Percentiles rank a stretch among this genome's conserved stretches.
Conservation (phyloP, 2,797 vertebrate species). For the Oreortyx pictus region DNA sequence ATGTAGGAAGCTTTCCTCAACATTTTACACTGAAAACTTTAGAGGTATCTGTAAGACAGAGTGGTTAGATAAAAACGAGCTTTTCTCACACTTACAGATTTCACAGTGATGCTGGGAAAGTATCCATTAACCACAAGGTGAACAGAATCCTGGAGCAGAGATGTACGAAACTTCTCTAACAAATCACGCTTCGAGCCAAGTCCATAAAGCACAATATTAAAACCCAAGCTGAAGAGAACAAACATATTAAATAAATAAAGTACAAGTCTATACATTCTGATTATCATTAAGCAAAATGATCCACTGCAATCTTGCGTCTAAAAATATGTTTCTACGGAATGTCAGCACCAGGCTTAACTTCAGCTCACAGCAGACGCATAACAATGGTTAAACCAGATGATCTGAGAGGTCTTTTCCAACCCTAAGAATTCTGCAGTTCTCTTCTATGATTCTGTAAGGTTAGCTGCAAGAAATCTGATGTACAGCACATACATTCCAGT, state of each 20-base stretch:
- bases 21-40: background rate
- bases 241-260: slow-evolving; percentile 30
- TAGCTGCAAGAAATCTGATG: background rate
- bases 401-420: no score
- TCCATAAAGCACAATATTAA: slow-evolving; percentile 93
- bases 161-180: slow-evolving; percentile 90
- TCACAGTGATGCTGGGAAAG: slow-evolving; percentile 95
- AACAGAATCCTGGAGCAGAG: slow-evolving; percentile 84
- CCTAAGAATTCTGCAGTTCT: no score
- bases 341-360: background rate
- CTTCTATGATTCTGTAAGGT: background rate
- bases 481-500: background rate
- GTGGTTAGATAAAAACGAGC: background rate
- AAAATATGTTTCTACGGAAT: background rate
- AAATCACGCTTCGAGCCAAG: slow-evolving; percentile 94
- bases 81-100: slow-evolving; percentile 85
- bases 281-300: slow-evolving; percentile 28
- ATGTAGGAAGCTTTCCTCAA: background rate
- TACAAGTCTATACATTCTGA: background rate
- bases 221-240: slow-evolving; percentile 86
- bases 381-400: no score
- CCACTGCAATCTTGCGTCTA: background rate
- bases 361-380: background rate
- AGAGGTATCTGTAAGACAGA: background rate
- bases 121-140: slow-evolving; percentile 97